Conservation (phyloP, 1,140 invertebrate species). For the Penaeus japonicus region DNA sequence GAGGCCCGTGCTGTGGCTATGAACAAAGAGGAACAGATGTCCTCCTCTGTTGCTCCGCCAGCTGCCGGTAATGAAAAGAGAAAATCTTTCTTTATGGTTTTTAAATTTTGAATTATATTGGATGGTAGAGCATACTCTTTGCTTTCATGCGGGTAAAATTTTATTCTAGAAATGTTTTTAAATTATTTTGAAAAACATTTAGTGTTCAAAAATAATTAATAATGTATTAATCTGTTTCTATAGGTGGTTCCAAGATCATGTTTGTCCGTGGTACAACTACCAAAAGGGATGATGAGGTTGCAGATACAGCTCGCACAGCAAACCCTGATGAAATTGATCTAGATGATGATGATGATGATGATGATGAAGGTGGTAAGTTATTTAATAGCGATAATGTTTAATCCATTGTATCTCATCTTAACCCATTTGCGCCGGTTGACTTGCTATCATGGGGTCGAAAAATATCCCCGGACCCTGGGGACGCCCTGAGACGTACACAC, state of each 20-base stretch:
- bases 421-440: not conserved
- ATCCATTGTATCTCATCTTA: too few relatives aligned
- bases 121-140: too few relatives aligned
- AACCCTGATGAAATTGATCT: slow-evolving; percentile 97
- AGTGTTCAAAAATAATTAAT: too few relatives aligned
- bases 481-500: too few relatives aligned
- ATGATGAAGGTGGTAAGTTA: slow-evolving; percentile 73
- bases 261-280: slow-evolving; percentile 89
- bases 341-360: slow-evolving; percentile 79
- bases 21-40: slow-evolving; percentile 58
- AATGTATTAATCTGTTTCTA: slow-evolving; percentile 60
- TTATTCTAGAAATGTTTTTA: too few relatives aligned
- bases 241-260: slow-evolving; percentile 70
- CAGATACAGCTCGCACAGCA: slow-evolving; percentile 72
- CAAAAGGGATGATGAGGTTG: slow-evolving; percentile 75
- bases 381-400: slow-evolving; percentile 67
- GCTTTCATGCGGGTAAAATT: too few relatives aligned
- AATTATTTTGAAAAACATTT: too few relatives aligned
- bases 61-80: not conserved
- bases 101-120: too few relatives aligned
- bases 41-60: not conserved
- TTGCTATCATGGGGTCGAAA: not conserved
- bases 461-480: too few relatives aligned
- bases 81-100: not conserved
- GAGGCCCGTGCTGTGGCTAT: slow-evolving; percentile 80